Base-by-base conservation (phyloP, 2,888 invertebrate species). In the Troglohyphantes excavatus region DNA sequence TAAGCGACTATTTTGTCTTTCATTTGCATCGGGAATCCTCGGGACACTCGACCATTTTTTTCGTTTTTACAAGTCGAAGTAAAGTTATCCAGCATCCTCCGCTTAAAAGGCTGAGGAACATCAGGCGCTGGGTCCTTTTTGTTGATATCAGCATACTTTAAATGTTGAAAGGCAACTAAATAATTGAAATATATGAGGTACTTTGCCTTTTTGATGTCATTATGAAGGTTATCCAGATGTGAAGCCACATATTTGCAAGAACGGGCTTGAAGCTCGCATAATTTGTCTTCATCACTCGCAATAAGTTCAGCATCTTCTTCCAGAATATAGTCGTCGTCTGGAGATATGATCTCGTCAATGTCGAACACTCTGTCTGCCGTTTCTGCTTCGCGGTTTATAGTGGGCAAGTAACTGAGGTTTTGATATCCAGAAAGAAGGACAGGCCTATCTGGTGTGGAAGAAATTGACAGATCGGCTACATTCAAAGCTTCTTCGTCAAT, bases 1-100 rank as follows among this genome's bases (percentile, higher is more conserved):
- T 70, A 46, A 27, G 86, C 27, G 27, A 78, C 19, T 19, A 86
- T n/a, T 63, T 86, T 86, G 21, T 86, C 86, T 61, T 78, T 78
- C 63, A 78, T 27, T 17, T 61, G 43, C 19, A 11, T 9, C 6
- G 70, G 78, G 61, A 43, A 46, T 6, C 13, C 21, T 39, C 73
- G 7, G 0, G 26, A 21, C 7, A 3, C 11, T 29, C 9, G 23
- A n/a, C 78, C 63, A 39, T 23, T 11, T 17, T 21, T n/a, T 9
- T 27, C 61, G 23, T 43, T 26, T 29, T 6, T 65, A 21, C 63
- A 21, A 5, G n/a, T 29, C 2, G 9, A 5, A 61, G 86, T 86
- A 43, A 86, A 86, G 0, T 21, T 29, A 5, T 33, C 33, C 7
- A 86, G 2, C 2, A 86, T n/a, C 1, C 29, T 27, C 5, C 23